A percentile compares a stretch with the other conserved stretches of the same genome.
These are phyloP conservation scores for Lepisosteus oculatus DNA, from an alignment of 2,113 vertebrate species.

Conservation along the genomic window DNA sequence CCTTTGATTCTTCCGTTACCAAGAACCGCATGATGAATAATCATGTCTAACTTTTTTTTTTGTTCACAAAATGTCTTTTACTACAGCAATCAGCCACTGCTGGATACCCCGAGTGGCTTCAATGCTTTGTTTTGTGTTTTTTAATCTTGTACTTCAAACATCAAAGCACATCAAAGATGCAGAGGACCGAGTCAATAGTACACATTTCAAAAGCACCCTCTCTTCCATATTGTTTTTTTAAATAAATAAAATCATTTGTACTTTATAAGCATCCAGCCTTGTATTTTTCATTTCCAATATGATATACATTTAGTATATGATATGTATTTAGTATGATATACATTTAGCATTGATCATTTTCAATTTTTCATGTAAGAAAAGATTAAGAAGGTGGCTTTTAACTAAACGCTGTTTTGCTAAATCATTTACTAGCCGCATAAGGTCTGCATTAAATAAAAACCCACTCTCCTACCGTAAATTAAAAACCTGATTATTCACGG, in stretches of 20 bases:
- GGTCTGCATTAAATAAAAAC: too few relatives aligned
- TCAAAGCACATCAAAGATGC: background rate
- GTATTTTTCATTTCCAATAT: background rate
- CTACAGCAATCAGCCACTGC: background rate
- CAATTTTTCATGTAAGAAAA: too few relatives aligned
- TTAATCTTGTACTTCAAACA: conserved; percentile 39
- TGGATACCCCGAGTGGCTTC: background rate
- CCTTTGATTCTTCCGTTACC: background rate
- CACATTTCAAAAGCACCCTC: background rate
- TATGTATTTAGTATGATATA: too few relatives aligned
- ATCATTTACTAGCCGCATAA: too few relatives aligned
- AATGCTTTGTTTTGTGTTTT: conserved; percentile 9
- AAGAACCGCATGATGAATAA: background rate
- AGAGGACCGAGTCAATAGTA: background rate
- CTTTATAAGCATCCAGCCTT: background rate
- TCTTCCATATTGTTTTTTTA: background rate
- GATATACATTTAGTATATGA: background rate
- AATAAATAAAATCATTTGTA: background rate
- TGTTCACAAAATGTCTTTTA: background rate
- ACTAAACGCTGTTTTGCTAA: too few relatives aligned
- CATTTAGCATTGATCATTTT: too few relatives aligned
- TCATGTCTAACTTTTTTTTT: background rate
- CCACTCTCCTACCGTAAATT: too few relatives aligned
- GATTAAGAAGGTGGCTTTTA: too few relatives aligned
- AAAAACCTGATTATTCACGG: too few relatives aligned